These are phyloP conservation scores for Verasper variegatus DNA, from an alignment of 2,113 vertebrate genomes.

Conservation along the genomic window DNA sequence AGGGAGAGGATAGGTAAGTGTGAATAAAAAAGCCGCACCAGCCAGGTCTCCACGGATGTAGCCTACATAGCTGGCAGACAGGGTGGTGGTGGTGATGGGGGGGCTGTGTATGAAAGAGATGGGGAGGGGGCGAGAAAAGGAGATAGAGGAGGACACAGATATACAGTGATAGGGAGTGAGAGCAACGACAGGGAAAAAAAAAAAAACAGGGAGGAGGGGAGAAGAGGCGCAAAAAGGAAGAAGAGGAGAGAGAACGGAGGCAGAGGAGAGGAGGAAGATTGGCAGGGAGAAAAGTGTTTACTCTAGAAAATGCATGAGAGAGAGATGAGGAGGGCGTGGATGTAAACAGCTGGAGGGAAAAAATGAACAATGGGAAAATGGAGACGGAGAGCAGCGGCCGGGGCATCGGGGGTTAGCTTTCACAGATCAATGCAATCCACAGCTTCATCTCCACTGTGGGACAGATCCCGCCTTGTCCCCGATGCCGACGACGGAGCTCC, in stretches of 20 bases:
- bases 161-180: conserved; percentile 48
- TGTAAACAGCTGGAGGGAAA: conserved; percentile 74
- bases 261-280: conserved; percentile 49
- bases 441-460: conserved; percentile 49
- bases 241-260: conserved; percentile 35
- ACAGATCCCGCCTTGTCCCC: conserved; percentile 30
- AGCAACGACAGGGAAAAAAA: conserved; percentile 36
- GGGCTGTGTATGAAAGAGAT: conserved; percentile 41
- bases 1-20: conserved; percentile 69
- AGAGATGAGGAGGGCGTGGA: conserved; percentile 56
- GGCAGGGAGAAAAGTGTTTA: conserved; percentile 72
- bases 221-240: conserved; percentile 11
- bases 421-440: conserved; percentile 72
- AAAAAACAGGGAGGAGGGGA: conserved; percentile 23
- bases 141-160: conserved; percentile 49
- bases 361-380: conserved; percentile 69
- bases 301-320: conserved; percentile 66
- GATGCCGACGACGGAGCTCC: conserved; percentile 49
- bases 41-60: conserved; percentile 79
- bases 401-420: conserved; percentile 61
- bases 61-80: conserved; percentile 81
- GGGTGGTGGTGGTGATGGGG: conserved; percentile 50
- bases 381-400: conserved; percentile 42
- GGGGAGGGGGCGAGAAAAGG: conserved; percentile 10
- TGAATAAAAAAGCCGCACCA: conserved; percentile 71